Evolutionary conservation across 2,113 vertebrate genomes (phyloP), one percentile per base, ranked within the genome.

Genomic region (Laterallus jamaicensis): DNA sequence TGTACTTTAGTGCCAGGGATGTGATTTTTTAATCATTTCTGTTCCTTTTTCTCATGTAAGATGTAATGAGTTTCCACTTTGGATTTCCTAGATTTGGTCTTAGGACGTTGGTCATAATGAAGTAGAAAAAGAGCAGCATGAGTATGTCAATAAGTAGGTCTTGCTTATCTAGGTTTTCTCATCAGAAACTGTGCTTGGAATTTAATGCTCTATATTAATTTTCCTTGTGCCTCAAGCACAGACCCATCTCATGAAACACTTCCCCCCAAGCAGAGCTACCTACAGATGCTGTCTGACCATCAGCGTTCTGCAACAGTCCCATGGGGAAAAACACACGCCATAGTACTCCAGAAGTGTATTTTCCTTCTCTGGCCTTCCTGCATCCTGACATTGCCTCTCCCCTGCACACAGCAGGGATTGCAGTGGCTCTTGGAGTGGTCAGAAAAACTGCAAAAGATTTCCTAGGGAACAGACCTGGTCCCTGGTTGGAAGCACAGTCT

Each of bases 241-340:
- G 84, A n/a, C 39, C 19, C 14, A 39, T 26, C 49, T 91, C 70
- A 79, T 60, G 19, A 90, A 85, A 82, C 18, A 26, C 17, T 79
- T 84, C 37, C 44, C 44, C 59, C 10, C 58, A 68, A 47, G 66
- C 26, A 82, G 32, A 90, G 6, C 44, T 85, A 70, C 79, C 54
- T 95, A 60, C 25, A 93, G 62, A 55, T 87, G 54, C 58, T 95
- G 31, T 75, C 64, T 76, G 52, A 86, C n/a, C 12, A 29, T 70
- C 66, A 73, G 11, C 18, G 39, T 85, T 24, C 54, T 86, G 58
- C 44, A 76, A 22, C 29, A 59, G 32, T 31, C 75, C 70, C 58
- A 10, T 0, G 0, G 42, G 82, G 42, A 14, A 90, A 89, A 79
- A 49, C 47, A 89, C 37, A 37, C 2, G 1, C 44, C 2, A 0